Conservation (phyloP, 1,140 invertebrate genomes). For the Phortica variegata region DNA sequence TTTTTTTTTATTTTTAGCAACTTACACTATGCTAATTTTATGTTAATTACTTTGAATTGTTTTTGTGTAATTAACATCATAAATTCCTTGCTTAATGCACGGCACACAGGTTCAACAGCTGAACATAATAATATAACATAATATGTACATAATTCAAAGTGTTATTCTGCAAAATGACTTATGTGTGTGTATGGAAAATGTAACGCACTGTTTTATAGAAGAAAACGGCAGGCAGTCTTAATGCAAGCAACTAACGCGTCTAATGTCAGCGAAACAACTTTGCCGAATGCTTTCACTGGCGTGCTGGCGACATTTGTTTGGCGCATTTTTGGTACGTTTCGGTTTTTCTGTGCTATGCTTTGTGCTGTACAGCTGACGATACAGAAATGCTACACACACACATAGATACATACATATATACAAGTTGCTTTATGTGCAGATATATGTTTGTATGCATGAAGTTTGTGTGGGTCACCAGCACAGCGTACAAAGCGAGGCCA, state of each 20-base stretch:
- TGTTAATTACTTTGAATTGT: too few relatives aligned
- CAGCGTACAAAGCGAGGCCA: too few relatives aligned
- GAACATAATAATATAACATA: background rate
- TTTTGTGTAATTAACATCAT: too few relatives aligned
- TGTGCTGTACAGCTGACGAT: too few relatives aligned
- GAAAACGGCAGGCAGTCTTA: too few relatives aligned
- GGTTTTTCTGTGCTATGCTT: constrained; percentile 30
- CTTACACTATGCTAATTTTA: too few relatives aligned
- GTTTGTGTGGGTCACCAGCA: background rate
- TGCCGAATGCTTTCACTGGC: constrained; percentile 40
- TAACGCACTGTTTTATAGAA: too few relatives aligned
- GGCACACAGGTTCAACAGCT: too few relatives aligned
- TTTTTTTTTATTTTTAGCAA: too few relatives aligned
- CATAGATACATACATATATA: constrained; percentile 4
- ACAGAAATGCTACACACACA: constrained; percentile 4
- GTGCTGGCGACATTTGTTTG: constrained; percentile 27
- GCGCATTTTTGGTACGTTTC: constrained; percentile 22
- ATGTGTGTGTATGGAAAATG: background rate
- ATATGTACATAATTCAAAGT: background rate
- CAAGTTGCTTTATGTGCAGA: constrained; percentile 14
- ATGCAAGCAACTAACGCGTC: too few relatives aligned
- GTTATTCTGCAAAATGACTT: background rate
- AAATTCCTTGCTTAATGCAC: too few relatives aligned
- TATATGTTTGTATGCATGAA: background rate
- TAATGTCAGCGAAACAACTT: constrained; percentile 46